Base-by-base conservation (phyloP, 2,113 vertebrate species). In the Carassius carassius region DNA sequence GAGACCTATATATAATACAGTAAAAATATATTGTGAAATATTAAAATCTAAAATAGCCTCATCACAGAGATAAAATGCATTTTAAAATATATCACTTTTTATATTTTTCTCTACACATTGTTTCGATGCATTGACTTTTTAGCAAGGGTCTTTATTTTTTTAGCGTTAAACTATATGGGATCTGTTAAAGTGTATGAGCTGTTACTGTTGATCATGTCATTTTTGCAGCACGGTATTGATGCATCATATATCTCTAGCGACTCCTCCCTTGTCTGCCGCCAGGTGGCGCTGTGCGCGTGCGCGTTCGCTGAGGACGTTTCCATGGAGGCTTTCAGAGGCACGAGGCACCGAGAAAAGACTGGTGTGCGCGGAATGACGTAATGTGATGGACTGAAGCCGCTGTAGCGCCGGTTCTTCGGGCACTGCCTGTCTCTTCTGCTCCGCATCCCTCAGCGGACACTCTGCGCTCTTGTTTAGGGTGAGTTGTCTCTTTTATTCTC, bases 301-400 rank as follows among this genome's bases (percentile, higher is more conserved):
- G 9, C 80, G 65, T 83, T 51, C 29, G 47, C 3, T 77, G 4
- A 0, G 14, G 0, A 14, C 49, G 91, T 94, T 89, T 29, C 88
- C 90, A 94, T 94, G 91, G 93, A 91, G 92, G 94, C 93, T 74
- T 47, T 81, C 79, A 19, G 82, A 87, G 86, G 91, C 83, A 82
- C 87, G 87, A 82, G 90, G 92, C 88, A 91, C 88, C 90, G 92
- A 73, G 84, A 85, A 83, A 86, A 65, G 86, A 23, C 23, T 14
- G 82, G 77, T 70, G 85, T 69, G 87, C 80, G 10, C 80, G 85
- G 81, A 87, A 85, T 94, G 94, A 94, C 92, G 93, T 94, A 83
- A 94, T 93, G 90, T 86, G 83, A 90, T 86, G 86, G 87, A 84
- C 89, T 85, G 47, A 84, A 91, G 87, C 77, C 76, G 88, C 35